These are phyloP conservation scores for Formica selysi DNA, from an alignment of 1,140 invertebrate genomes.

Conservation along the genomic window DNA sequence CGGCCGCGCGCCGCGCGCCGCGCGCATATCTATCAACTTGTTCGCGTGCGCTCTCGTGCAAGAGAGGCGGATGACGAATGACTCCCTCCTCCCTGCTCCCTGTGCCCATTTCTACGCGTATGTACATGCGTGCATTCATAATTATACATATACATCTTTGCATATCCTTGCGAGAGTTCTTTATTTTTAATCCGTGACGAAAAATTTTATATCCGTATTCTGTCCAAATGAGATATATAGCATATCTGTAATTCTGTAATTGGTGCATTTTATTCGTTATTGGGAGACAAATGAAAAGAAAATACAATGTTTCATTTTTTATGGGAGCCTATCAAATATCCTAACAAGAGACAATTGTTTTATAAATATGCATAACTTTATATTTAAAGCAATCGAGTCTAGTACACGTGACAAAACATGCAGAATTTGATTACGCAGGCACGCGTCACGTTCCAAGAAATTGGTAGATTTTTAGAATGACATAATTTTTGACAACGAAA, in stretches of 20 bases:
- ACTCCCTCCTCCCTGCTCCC: background rate
- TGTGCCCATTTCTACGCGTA: slow-evolving; percentile 2
- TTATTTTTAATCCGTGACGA: too few relatives aligned
- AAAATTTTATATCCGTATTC: too few relatives aligned
- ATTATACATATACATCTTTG: too few relatives aligned
- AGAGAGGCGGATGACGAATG: slow-evolving; percentile 20
- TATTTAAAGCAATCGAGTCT: slow-evolving; percentile 30
- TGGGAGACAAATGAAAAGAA: background rate
- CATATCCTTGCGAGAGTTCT: too few relatives aligned
- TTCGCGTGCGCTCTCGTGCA: slow-evolving; percentile 47
- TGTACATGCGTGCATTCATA: too few relatives aligned
- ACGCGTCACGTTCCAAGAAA: too few relatives aligned
- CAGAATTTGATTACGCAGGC: too few relatives aligned
- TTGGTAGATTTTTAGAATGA: background rate
- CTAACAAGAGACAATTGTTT: slow-evolving; percentile 52
- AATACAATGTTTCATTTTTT: background rate
- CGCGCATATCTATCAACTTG: slow-evolving; percentile 62
- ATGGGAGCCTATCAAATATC: slow-evolving; percentile 20
- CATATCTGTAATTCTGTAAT: too few relatives aligned
- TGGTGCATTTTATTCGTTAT: too few relatives aligned
- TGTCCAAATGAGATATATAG: too few relatives aligned
- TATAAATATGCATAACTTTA: background rate
- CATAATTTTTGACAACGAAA: slow-evolving; percentile 63
- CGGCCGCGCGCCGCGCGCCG: background rate
- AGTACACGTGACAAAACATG: too few relatives aligned